These are phyloP conservation scores for Aspidiotus rigidus DNA, from an alignment of 2,888 invertebrate genomes.

Conservation along the genomic window DNA sequence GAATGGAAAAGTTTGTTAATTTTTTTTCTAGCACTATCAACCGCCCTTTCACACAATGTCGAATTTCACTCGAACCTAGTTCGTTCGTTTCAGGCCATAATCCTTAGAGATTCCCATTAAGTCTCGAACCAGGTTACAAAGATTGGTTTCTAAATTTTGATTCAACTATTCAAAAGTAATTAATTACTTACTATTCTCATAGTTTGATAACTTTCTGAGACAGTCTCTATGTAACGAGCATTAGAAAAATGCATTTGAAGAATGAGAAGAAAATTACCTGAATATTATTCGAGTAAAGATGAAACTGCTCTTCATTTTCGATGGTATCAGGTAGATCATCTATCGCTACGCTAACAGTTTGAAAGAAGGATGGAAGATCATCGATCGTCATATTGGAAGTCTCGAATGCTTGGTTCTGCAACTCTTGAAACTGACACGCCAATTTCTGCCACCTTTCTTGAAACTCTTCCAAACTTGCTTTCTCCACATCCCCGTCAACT, in stretches of 20 bases:
- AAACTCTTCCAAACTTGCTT: conserved; percentile 66
- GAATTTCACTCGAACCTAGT: no score
- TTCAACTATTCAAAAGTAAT: no score
- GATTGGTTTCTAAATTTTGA: no score
- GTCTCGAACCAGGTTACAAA: no score
- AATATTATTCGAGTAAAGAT: conserved; percentile 54
- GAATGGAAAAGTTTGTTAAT: no score
- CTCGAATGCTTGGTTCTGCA: conserved; percentile 18
- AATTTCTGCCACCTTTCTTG: conserved; percentile 66
- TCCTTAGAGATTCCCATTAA: no score
- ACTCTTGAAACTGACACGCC: conserved; percentile 45
- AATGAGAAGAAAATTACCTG: conserved; percentile 1
- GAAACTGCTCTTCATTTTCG: conserved; percentile 72
- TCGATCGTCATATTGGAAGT: conserved; percentile 40
- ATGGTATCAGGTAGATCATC: conserved; percentile 62
- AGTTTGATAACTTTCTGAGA: no score
- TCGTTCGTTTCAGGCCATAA: no score
- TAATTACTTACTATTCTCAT: no score
- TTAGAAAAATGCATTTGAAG: neutral
- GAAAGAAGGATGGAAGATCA: neutral
- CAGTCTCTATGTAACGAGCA: neutral
- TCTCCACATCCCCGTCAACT: conserved; percentile 73
- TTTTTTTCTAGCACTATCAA: no score
- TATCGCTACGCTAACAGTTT: no score
- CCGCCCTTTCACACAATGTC: no score